Evolutionary conservation across 2,888 invertebrate genomes (phyloP).

Genomic region (Rhaphigaster nebulosa): DNA sequence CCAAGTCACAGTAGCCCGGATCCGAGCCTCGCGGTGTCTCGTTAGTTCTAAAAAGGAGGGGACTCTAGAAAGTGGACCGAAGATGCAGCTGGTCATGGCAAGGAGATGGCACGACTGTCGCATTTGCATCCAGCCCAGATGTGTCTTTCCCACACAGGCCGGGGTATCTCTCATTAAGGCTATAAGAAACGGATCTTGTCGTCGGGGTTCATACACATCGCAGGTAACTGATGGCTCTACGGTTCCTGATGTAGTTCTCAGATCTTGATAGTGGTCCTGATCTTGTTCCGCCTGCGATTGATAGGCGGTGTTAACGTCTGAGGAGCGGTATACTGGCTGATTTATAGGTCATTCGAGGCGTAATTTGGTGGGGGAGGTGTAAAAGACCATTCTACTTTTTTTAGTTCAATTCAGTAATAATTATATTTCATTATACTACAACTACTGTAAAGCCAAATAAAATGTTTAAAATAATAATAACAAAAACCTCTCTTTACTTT

Average conservation of each 20-base stretch:
- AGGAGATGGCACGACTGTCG: constrained; percentile 33
- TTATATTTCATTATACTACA: no score
- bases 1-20: background rate
- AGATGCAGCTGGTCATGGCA: constrained; percentile 26
- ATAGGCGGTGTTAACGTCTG: background rate
- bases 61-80: constrained; percentile 26
- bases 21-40: background rate
- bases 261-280: constrained; percentile 17
- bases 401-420: background rate
- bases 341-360: background rate
- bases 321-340: background rate
- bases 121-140: constrained; percentile 36
- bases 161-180: constrained; percentile 7
- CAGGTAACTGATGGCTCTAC: background rate
- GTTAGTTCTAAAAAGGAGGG: constrained; percentile 28
- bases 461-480: no score
- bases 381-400: background rate
- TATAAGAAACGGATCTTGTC: constrained; percentile 30
- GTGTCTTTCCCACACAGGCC: constrained; percentile 13
- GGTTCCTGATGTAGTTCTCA: constrained; percentile 7
- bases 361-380: background rate
- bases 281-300: constrained; percentile 10
- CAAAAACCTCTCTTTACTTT: no score
- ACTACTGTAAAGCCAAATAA: no score
- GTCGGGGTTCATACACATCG: background rate